Evolutionary conservation across 2,797 vertebrate genomes (phyloP).

Genomic region (Mergus octosetaceus): DNA sequence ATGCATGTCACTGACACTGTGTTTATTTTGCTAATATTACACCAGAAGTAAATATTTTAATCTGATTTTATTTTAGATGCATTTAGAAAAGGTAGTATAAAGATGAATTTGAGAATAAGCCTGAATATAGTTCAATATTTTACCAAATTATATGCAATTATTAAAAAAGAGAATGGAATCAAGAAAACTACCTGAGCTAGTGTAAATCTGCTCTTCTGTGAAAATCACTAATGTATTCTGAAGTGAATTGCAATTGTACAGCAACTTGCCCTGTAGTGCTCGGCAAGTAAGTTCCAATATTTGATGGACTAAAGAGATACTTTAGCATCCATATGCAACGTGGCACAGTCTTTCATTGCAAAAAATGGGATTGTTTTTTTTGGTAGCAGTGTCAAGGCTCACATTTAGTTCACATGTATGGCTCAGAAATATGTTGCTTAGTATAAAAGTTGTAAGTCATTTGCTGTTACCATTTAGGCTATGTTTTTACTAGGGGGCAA

Average conservation of each 20-base stretch:
- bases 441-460: not conserved
- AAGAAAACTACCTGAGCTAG: not conserved
- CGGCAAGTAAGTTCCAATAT: not conserved
- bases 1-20: not conserved
- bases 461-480: not conserved
- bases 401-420: not conserved
- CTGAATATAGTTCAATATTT: not conserved
- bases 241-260: not conserved
- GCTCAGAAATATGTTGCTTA: not conserved
- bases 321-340: accelerated
- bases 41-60: not conserved
- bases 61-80: not conserved
- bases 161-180: not conserved
- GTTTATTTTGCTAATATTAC: slow-evolving; percentile 7
- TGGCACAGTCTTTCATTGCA: not conserved
- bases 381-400: not conserved
- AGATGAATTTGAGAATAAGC: not conserved
- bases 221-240: not conserved
- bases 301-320: not conserved
- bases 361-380: not conserved
- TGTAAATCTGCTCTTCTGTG: not conserved
- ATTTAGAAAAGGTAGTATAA: not conserved
- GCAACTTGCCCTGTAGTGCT: not conserved
- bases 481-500: accelerated
- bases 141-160: not conserved